Conservation (phyloP, 2,888 invertebrate genomes). For the Willowsia nigromaculata region DNA sequence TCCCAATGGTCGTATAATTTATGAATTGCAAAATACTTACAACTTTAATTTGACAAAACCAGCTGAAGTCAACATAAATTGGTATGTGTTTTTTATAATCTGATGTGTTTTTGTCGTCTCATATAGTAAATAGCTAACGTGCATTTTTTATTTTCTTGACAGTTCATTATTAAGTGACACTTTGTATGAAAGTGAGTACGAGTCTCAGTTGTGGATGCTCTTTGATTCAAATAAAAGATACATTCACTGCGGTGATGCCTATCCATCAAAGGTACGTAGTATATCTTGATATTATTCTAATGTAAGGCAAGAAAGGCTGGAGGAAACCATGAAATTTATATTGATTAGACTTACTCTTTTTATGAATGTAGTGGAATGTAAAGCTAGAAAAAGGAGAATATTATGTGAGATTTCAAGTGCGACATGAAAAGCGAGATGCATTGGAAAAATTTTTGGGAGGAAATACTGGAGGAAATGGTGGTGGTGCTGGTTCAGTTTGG, state of each 20-base stretch:
- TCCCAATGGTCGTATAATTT: slow-evolving; percentile 93
- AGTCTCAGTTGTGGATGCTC: slow-evolving; percentile 98
- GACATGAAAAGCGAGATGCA: slow-evolving; percentile 86
- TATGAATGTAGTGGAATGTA: slow-evolving; percentile 85
- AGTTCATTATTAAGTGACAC: slow-evolving; percentile 90
- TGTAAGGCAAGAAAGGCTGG: too few species aligned
- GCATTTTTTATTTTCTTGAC: neutral
- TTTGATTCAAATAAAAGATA: slow-evolving; percentile 95
- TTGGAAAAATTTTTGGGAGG: slow-evolving; percentile 58
- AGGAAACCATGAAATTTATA: too few species aligned
- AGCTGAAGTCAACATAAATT: slow-evolving; percentile 90
- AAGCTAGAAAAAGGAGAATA: slow-evolving; percentile 98
- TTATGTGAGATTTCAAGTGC: slow-evolving; percentile 90
- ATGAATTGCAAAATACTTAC: slow-evolving; percentile 93
- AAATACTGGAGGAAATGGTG: slow-evolving; percentile 65
- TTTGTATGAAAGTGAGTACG: slow-evolving; percentile 97
- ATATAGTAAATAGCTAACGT: neutral
- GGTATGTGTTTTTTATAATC: slow-evolving; percentile 71
- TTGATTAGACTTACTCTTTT: slow-evolving; percentile 25
- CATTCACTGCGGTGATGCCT: slow-evolving; percentile 83
- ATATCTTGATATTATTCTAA: too few species aligned
- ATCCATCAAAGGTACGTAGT: slow-evolving; percentile 87
- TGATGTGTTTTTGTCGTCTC: neutral
- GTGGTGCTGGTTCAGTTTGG: slow-evolving; percentile 44
- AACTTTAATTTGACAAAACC: slow-evolving; percentile 90